Evolutionary conservation across 2,888 invertebrate species (phyloP).

Genomic region (Erebia ligea): DNA sequence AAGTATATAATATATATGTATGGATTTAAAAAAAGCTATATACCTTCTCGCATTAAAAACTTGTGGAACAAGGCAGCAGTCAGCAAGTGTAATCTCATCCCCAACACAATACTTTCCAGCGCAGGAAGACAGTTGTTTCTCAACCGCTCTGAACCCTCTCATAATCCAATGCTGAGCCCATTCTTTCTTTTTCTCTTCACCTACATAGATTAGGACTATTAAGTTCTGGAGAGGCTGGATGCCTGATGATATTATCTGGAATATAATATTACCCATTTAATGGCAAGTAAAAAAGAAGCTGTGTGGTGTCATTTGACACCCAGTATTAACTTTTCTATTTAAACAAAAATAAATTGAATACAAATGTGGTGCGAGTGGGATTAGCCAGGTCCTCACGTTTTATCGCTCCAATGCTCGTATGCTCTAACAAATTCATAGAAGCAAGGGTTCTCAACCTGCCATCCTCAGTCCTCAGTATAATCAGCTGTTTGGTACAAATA

Average conservation of each 20-base stretch:
- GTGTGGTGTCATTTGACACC: background rate
- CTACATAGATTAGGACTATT: slow-evolving; percentile 92
- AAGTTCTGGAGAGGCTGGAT: slow-evolving; percentile 98
- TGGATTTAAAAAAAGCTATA: background rate
- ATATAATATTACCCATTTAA: slow-evolving; percentile 23
- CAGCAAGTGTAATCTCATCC: slow-evolving; percentile 96
- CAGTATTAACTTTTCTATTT: background rate
- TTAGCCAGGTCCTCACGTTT: no score
- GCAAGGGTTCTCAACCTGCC: no score
- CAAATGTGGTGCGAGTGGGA: no score
- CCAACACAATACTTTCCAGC: slow-evolving; percentile 97
- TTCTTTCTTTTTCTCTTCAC: slow-evolving; percentile 94
- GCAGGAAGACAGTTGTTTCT: slow-evolving; percentile 91
- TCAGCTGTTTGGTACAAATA: no score
- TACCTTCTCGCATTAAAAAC: slow-evolving; percentile 96
- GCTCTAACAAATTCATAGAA: no score
- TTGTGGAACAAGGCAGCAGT: slow-evolving; percentile 97
- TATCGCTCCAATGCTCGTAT: no score
- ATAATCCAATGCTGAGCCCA: slow-evolving; percentile 98
- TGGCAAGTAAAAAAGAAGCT: background rate
- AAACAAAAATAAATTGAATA: no score
- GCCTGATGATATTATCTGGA: slow-evolving; percentile 91
- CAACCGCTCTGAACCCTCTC: slow-evolving; percentile 94
- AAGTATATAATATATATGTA: no score
- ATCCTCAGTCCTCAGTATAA: no score